A percentile compares a stretch with the other conserved stretches of the same genome.
phyloP scores from a whole-genome alignment of 2,888 invertebrate species.

The Andricus curvator region DNA sequence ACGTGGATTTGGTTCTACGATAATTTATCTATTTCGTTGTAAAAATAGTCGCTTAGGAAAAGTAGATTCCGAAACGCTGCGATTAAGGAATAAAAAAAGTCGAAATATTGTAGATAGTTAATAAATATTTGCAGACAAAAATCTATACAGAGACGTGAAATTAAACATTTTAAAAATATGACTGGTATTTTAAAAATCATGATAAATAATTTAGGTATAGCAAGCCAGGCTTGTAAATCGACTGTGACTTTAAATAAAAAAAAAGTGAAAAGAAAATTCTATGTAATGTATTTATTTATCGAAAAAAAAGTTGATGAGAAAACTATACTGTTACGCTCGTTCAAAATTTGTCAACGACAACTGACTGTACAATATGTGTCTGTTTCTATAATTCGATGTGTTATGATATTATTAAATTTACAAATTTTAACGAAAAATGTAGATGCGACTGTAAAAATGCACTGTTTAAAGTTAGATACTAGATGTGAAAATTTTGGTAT shows the following conservation, averaged over 20 bases:
- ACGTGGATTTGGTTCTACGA: neutral
- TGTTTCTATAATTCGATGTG: neutral
- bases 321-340: too few relatives aligned
- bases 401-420: constrained; percentile 21
- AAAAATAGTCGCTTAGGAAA: neutral
- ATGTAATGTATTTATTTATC: neutral
- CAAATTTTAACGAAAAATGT: neutral
- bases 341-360: too few relatives aligned
- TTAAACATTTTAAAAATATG: neutral
- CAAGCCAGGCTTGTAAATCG: neutral
- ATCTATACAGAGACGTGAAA: neutral
- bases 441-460: neutral
- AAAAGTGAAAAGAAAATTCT: neutral
- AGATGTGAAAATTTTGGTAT: neutral
- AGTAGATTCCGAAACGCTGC: neutral
- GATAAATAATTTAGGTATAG: neutral
- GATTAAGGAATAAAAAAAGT: neutral
- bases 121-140: neutral
- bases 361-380: too few relatives aligned
- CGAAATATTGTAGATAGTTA: neutral
- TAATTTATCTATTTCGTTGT: neutral
- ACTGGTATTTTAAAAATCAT: neutral
- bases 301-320: too few relatives aligned
- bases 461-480: too few relatives aligned
- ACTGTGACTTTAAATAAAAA: neutral